Base-by-base conservation (phyloP, 2,113 vertebrate genomes). In the Rostratula benghalensis region DNA sequence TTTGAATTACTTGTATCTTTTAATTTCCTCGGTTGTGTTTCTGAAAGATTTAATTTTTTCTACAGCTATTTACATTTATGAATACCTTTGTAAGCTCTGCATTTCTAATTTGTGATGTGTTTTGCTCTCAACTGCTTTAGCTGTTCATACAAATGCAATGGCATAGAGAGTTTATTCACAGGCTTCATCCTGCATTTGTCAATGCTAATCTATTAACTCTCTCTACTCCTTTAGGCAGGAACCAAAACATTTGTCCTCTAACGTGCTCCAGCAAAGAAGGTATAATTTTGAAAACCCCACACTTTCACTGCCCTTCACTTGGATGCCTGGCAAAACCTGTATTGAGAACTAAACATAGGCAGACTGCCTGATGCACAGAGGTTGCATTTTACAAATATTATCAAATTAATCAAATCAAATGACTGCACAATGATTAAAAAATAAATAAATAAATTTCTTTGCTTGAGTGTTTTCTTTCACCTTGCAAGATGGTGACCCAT, bases 21-120 rank as follows among this genome's bases (percentile, higher is more conserved):
- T 84, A 7, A 68, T 71, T 92, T 92, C 68, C 76, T 83, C 1
- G 1, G 51, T 43, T 94, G 51, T 70, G 75, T 77, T 94, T 94
- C 83, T 88, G 59, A 90, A 90, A 85, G 46, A 89, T 94, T 88
- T 70, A 10, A 11, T 31, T 90, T 97, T 94, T 96, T 61, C 76
- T 89, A n/a, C 48, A 92, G 73, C 39, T 83, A 71, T 93, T 95
- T 96, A 91, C 79, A 94, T 96, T 89, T 84, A 90, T 93, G 93
- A 96, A 92, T 92, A 93, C 75, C 61, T 35, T 89, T 84, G 80
- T 89, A 90, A 94, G 64, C 35, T n/a, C 73, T 68, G 37, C 6
- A 11, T 18, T 87, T 87, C 53, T 71, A 84, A 87, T 90, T 93
- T 75, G 51, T 79, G 60, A 75, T 78, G n/a, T 35, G 80, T 75